Base-by-base conservation (phyloP, 1,140 invertebrate species). In the Ips nitidus region DNA sequence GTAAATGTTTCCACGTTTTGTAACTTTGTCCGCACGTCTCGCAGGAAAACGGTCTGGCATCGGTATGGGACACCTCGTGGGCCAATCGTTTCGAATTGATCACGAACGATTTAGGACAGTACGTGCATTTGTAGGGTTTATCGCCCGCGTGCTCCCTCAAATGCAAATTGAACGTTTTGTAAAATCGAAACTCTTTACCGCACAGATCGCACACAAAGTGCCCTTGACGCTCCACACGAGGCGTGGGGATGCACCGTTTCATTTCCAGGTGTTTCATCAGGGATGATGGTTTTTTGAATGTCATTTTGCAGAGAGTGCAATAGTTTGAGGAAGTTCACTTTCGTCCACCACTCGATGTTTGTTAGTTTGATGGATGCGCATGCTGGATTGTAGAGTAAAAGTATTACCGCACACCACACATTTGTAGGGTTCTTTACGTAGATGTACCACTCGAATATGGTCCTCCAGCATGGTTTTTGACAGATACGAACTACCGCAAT, bases 141-240 rank as follows among this genome's bases (percentile, higher is more conserved):
- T 81, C 76, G 3, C 83, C 83, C 37, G 79, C 68, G 55, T 73
- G 72, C n/a, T 68, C 83, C 75, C 86, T 86, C 66, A 83, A 79
- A 71, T 88, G 86, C 76, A 82, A 82, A 56, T 85, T 85, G 37
- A 87, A 80, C 43, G 85, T 80, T 3, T 83, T 85, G 71, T 83
- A 82, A 7, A 85, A 85, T 41, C 86, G 82, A 74, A 87, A 88
- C 0, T 85, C 84, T 75, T 90, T 86, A 3, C 83, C 80, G 78
- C 91, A 92, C 56, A 85, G 82, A 52, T 82, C 80, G 77, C 90
- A 91, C 73, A 85, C 84, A 53, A 66, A 71, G 81, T 66, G 86
- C 83, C 60, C 85, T 84, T 39, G 65, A 2, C 70, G 58, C 41
- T 64, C 65, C 4, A 64, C 66, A 36, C 60, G 52, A 1, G 60